Evolutionary conservation across 2,888 invertebrate genomes (phyloP).

Genomic region (Acheta domesticus): DNA sequence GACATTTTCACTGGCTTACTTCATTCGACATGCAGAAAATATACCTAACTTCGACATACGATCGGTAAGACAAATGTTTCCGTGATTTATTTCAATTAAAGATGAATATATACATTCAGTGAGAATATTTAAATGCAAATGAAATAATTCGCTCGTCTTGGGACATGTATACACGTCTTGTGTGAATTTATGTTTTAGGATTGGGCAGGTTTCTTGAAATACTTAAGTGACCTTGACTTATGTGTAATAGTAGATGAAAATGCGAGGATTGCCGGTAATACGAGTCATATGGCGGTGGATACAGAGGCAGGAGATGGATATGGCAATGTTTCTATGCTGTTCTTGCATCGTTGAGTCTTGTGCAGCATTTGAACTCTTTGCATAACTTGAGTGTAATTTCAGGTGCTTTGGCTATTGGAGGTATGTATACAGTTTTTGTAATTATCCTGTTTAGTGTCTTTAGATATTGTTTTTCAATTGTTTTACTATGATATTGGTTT

Average conservation of each 20-base stretch:
- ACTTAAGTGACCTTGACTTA: constrained; percentile 34
- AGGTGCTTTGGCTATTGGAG: constrained; percentile 33
- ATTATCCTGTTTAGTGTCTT: no score
- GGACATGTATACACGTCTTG: no score
- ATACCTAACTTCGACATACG: constrained; percentile 35
- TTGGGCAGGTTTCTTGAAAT: constrained; percentile 34
- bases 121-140: no score
- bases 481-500: no score
- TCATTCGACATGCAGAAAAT: constrained; percentile 32
- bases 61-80: constrained; percentile 30
- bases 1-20: constrained; percentile 36
- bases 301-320: constrained; percentile 27
- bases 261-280: constrained; percentile 21
- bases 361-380: constrained; percentile 30
- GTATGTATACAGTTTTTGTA: constrained; percentile 22
- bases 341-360: constrained; percentile 34
- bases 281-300: constrained; percentile 24
- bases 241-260: constrained; percentile 33
- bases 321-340: constrained; percentile 35
- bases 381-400: constrained; percentile 34
- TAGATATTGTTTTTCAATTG: no score
- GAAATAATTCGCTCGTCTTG: no score
- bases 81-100: no score
- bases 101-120: no score
- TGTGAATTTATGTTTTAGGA: constrained; percentile 30